A percentile compares a stretch with the other conserved stretches of the same genome.
These are phyloP conservation scores for Caloenas nicobarica DNA, from an alignment of 2,113 vertebrate genomes.

Conservation along the genomic window DNA sequence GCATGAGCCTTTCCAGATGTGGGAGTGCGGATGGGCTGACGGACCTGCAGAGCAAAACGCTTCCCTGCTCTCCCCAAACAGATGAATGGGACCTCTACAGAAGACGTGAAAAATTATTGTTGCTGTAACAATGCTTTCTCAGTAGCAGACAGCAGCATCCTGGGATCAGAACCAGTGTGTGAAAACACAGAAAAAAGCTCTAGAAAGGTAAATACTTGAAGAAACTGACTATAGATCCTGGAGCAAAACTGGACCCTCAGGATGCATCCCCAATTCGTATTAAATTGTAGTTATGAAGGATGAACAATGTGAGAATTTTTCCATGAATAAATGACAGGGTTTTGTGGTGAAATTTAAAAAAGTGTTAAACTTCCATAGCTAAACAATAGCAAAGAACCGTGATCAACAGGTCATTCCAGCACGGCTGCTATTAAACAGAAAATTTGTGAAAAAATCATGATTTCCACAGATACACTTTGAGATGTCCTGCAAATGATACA, in stretches of 20 bases:
- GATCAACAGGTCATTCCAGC: background rate
- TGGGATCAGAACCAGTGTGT: background rate
- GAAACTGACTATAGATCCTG: background rate
- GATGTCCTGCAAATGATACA: background rate
- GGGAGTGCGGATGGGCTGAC: background rate
- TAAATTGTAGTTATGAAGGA: background rate
- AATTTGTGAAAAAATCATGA: background rate
- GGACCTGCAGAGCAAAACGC: background rate
- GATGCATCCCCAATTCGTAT: background rate
- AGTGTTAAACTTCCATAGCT: background rate
- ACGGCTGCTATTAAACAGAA: background rate
- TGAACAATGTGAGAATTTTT: background rate
- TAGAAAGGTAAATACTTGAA: background rate
- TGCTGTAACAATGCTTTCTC: too few species aligned
- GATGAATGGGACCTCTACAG: background rate
- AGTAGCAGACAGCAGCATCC: background rate
- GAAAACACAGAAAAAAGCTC: background rate
- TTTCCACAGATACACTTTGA: background rate
- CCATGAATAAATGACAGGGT: background rate
- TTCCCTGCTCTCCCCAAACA: background rate
- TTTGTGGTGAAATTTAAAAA: background rate
- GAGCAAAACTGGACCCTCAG: background rate
- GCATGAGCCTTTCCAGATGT: slow-evolving; percentile 59
- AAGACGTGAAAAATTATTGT: background rate
- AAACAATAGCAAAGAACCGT: background rate